phyloP scores from a whole-genome alignment of 2,888 invertebrate genomes.

The Drosophila fungiperda region DNA sequence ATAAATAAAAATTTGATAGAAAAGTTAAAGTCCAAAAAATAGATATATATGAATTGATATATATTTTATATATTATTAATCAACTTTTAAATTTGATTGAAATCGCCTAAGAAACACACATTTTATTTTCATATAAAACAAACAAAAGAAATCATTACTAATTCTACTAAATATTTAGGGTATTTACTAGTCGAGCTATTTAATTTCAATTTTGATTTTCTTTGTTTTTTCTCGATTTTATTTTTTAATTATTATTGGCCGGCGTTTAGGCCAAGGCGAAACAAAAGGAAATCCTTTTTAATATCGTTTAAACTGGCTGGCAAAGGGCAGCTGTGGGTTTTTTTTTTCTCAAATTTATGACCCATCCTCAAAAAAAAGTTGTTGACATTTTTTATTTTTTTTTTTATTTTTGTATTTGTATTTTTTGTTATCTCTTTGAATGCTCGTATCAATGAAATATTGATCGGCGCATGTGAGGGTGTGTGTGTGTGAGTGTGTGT shows the following conservation, averaged over 20 bases:
- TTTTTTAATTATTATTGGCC: conserved; percentile 78
- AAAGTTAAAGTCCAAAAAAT: no score
- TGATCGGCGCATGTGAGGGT: conserved; percentile 49
- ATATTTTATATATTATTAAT: not conserved
- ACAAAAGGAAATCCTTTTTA: conserved; percentile 75
- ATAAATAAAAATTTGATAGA: no score
- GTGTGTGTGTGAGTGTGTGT: not conserved
- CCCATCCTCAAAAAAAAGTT: conserved; percentile 57
- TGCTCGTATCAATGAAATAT: conserved; percentile 74
- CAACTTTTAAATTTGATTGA: not conserved
- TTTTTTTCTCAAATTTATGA: conserved; percentile 76
- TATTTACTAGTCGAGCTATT: not conserved
- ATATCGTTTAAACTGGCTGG: conserved; percentile 57
- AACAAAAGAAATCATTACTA: not conserved
- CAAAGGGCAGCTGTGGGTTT: conserved; percentile 23
- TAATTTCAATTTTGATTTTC: conserved; percentile 7
- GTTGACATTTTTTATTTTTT: conserved; percentile 75
- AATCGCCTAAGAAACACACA: not conserved
- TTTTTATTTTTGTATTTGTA: not conserved
- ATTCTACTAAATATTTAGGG: not conserved
- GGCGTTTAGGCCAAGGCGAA: conserved; percentile 54
- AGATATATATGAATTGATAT: no score
- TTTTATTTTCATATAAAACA: not conserved
- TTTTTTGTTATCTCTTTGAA: conserved; percentile 22
- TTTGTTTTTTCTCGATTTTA: conserved; percentile 38